These are phyloP conservation scores for Enteromius afrohamiltoni DNA, from an alignment of 2,797 vertebrate species.

Conservation along the genomic window DNA sequence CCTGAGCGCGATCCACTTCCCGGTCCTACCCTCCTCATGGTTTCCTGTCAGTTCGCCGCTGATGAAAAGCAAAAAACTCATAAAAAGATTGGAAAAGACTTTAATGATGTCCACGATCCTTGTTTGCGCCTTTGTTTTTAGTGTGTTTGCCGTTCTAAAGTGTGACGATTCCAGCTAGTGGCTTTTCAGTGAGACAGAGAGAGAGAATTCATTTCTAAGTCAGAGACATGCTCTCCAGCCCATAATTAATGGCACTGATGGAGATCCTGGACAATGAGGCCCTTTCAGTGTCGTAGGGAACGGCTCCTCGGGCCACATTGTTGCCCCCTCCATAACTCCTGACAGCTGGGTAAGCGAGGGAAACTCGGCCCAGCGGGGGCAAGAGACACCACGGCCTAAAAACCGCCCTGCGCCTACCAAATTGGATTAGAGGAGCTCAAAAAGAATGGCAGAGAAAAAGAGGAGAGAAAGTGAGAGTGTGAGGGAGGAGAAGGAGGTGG, in stretches of 20 bases:
- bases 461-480: constrained; percentile 25
- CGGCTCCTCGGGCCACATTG: constrained; percentile 81
- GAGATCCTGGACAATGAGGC: constrained; percentile 90
- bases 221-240: constrained; percentile 82
- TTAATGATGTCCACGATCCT: constrained; percentile 17
- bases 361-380: constrained; percentile 83
- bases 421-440: constrained; percentile 83
- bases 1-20: not conserved
- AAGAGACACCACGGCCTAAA: constrained; percentile 67
- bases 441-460: constrained; percentile 51
- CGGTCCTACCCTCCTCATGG: constrained; percentile 12
- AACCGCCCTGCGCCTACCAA: constrained; percentile 69
- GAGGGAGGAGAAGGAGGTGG: not conserved
- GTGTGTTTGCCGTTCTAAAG: constrained; percentile 2
- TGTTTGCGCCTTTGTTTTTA: constrained; percentile 27
- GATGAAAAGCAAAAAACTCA: not conserved
- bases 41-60: constrained; percentile 46
- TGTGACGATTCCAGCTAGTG: constrained; percentile 7
- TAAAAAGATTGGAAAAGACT: constrained; percentile 27
- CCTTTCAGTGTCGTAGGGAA: constrained; percentile 84
- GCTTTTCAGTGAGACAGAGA: constrained; percentile 23
- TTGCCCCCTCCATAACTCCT: constrained; percentile 88
- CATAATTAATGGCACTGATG: constrained; percentile 96
- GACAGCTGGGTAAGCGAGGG: constrained; percentile 91
- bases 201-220: constrained; percentile 63